Conservation (phyloP, 2,113 vertebrate genomes). For the Chroicocephalus ridibundus region DNA sequence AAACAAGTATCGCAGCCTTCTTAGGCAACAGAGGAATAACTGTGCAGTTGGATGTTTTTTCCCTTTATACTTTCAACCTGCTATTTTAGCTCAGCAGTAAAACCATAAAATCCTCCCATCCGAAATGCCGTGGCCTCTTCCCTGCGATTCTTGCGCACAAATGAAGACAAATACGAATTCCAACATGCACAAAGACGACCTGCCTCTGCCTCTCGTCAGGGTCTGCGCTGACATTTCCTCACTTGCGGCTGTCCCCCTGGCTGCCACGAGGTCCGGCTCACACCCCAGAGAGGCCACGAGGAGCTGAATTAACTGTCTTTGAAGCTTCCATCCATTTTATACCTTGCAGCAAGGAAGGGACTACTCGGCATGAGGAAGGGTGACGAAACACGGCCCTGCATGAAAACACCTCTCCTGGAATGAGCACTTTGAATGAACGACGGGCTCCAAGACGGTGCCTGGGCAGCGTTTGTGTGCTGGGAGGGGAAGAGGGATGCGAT, state of each 20-base stretch:
- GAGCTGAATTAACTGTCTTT: not conserved
- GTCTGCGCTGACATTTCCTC: not conserved
- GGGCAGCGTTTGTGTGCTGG: fast-evolving
- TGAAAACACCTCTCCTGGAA: not conserved
- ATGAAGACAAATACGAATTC: not conserved
- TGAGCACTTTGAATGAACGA: not conserved
- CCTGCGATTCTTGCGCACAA: not conserved
- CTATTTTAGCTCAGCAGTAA: constrained; percentile 26
- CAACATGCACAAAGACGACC: not conserved
- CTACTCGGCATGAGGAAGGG: not conserved
- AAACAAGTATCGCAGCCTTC: not conserved
- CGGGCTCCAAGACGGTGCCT: not conserved
- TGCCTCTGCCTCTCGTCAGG: not conserved
- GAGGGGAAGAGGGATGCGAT: not conserved
- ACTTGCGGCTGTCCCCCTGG: not conserved
- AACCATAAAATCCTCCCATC: constrained; percentile 9
- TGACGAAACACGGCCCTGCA: not conserved
- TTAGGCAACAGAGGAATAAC: not conserved
- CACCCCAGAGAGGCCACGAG: not conserved
- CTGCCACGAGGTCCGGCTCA: not conserved
- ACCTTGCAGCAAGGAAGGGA: not conserved
- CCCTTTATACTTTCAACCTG: not conserved
- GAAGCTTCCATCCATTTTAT: not conserved
- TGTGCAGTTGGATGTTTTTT: not conserved
- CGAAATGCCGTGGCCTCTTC: not conserved